Percentiles rank a stretch among this genome's conserved stretches.
phyloP scores from a whole-genome alignment of 2,797 vertebrate species.

The Chanos chanos region DNA sequence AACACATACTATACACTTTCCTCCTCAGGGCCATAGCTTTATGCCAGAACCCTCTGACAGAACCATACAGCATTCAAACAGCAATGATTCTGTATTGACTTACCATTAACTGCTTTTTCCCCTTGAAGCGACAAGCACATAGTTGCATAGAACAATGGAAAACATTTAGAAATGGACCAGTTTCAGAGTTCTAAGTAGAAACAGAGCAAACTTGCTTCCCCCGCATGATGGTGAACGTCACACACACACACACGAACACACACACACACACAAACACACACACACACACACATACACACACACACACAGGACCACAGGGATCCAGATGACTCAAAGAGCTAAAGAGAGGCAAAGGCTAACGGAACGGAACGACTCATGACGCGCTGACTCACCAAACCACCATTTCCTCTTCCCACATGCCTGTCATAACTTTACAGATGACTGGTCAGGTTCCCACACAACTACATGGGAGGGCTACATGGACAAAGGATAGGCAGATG shows the following conservation, averaged over 20 bases:
- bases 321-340: slow-evolving; percentile 49
- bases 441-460: slow-evolving; percentile 79
- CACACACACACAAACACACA: slow-evolving; percentile 3
- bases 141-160: slow-evolving; percentile 23
- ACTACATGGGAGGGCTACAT: slow-evolving; percentile 39
- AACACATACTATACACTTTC: background rate
- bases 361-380: slow-evolving; percentile 42
- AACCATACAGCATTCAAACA: background rate
- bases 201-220: slow-evolving; percentile 56
- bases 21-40: background rate
- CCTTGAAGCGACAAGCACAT: slow-evolving; percentile 21
- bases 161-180: slow-evolving; percentile 49
- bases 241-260: slow-evolving; percentile 6
- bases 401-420: slow-evolving; percentile 78
- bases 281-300: slow-evolving; percentile 22
- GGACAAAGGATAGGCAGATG: slow-evolving; percentile 8
- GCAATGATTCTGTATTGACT: slow-evolving; percentile 36
- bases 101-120: slow-evolving; percentile 40
- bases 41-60: no score
- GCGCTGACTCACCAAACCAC: slow-evolving; percentile 55
- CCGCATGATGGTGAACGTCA: slow-evolving; percentile 53
- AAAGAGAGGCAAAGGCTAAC: slow-evolving; percentile 41
- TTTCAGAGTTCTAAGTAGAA: slow-evolving; percentile 62
- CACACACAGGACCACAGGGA: slow-evolving; percentile 42
- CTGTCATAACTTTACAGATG: slow-evolving; percentile 74